Conservation (phyloP, 2,797 vertebrate genomes). For the Staurois parvus region DNA sequence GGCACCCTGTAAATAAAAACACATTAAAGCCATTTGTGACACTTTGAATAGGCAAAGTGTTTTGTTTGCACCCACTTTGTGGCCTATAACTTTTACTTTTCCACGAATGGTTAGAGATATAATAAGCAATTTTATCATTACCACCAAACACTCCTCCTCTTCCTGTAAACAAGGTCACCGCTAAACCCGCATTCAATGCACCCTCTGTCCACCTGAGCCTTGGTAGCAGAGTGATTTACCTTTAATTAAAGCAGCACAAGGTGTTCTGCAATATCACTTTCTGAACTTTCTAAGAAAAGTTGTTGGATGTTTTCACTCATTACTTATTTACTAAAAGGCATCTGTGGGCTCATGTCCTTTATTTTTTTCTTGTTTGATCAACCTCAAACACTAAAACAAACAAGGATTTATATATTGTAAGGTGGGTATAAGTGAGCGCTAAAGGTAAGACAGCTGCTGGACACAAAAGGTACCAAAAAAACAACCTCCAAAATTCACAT, state of each 20-base stretch:
- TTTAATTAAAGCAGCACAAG: slow-evolving; percentile 52
- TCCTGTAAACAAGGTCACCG: slow-evolving; percentile 25
- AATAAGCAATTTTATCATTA: slow-evolving; percentile 57
- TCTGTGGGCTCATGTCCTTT: no score
- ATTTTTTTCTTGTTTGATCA: no score
- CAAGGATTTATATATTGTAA: no score
- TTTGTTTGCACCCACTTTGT: slow-evolving; percentile 59
- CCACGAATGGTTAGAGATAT: slow-evolving; percentile 60
- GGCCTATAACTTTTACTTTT: slow-evolving; percentile 42
- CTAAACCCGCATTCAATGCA: slow-evolving; percentile 48
- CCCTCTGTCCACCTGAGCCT: slow-evolving; percentile 52
- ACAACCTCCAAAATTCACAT: no score
- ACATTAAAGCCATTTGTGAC: slow-evolving; percentile 45
- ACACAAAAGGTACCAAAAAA: no score
- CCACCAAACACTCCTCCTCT: slow-evolving; percentile 1
- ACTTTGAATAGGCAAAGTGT: slow-evolving; percentile 62
- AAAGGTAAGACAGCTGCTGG: no score
- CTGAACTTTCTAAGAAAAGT: slow-evolving; percentile 32
- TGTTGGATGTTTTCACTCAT: background rate
- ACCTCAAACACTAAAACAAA: no score
- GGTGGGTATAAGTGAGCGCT: no score
- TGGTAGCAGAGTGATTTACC: slow-evolving; percentile 36
- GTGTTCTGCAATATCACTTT: slow-evolving; percentile 53
- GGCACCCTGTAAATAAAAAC: slow-evolving; percentile 1
- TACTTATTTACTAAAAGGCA: no score